These are phyloP conservation scores for Camponotus floridanus DNA, from an alignment of 1,140 invertebrate genomes.

Conservation along the genomic window DNA sequence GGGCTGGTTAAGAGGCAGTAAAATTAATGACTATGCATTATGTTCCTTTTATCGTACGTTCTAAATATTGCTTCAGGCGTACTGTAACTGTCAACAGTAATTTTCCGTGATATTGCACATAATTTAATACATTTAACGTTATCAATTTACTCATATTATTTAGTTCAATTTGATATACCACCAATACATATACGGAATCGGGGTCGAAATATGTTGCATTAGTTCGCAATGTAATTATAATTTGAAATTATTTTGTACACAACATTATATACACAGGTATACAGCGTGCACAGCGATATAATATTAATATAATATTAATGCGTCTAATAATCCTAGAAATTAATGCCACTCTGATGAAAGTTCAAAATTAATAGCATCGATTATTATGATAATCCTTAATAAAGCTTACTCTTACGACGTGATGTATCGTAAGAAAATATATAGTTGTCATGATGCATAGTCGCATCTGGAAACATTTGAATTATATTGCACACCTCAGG, in stretches of 20 bases:
- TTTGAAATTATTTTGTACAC: slow-evolving; percentile 41
- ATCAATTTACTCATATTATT: slow-evolving; percentile 50
- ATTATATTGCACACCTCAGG: slow-evolving; percentile 65
- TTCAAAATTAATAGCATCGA: slow-evolving; percentile 23
- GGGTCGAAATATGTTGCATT: background rate
- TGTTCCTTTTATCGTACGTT: background rate
- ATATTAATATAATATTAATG: slow-evolving; percentile 48
- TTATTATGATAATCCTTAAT: slow-evolving; percentile 14
- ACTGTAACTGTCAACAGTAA: slow-evolving; percentile 36
- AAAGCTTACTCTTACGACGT: background rate
- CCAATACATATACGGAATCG: background rate
- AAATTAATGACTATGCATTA: slow-evolving; percentile 15
- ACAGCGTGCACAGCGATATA: slow-evolving; percentile 3
- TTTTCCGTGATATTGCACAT: slow-evolving; percentile 32
- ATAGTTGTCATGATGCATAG: background rate
- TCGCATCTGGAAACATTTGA: background rate
- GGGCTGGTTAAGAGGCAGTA: background rate
- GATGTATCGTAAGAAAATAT: background rate
- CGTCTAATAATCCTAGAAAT: slow-evolving; percentile 54
- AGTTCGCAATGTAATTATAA: slow-evolving; percentile 38
- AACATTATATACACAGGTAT: background rate
- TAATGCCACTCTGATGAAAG: slow-evolving; percentile 23
- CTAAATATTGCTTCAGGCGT: slow-evolving; percentile 15
- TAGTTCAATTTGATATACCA: slow-evolving; percentile 45
- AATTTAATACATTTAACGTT: slow-evolving; percentile 55